Conservation (phyloP, 2,113 vertebrate genomes). For the Apteryx mantelli region DNA sequence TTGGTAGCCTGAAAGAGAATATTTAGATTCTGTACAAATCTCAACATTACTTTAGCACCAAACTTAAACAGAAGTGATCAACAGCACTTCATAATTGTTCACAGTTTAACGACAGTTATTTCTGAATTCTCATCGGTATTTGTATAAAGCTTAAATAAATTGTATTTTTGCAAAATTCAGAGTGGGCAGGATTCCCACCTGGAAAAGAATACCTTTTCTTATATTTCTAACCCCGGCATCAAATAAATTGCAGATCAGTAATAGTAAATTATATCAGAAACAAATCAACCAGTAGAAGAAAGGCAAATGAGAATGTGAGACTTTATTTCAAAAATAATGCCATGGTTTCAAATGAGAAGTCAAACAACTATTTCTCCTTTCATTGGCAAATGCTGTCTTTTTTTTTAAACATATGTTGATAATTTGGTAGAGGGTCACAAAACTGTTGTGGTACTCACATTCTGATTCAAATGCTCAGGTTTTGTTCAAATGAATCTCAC, state of each 20-base stretch:
- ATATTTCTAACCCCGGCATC: neutral
- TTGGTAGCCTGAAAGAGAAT: neutral
- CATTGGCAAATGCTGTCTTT: neutral
- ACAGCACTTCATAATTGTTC: neutral
- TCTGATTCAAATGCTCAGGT: neutral
- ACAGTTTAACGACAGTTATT: neutral
- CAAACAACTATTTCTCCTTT: neutral
- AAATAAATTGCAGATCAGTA: neutral
- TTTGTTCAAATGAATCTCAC: neutral
- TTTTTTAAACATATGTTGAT: conserved; percentile 4
- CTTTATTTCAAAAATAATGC: neutral
- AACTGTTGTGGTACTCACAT: neutral
- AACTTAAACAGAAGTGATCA: neutral
- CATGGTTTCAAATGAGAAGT: neutral
- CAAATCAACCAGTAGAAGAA: neutral
- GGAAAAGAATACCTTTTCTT: neutral
- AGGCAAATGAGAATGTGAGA: neutral
- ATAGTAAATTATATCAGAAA: neutral
- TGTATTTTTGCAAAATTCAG: neutral
- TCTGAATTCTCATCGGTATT: neutral
- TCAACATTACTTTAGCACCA: neutral
- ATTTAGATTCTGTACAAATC: neutral
- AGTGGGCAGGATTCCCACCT: neutral
- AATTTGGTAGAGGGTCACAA: neutral
- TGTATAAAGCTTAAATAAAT: neutral